These are phyloP conservation scores for Salvelinus sp. DNA, from an alignment of 2,113 vertebrate genomes.

Conservation along the genomic window DNA sequence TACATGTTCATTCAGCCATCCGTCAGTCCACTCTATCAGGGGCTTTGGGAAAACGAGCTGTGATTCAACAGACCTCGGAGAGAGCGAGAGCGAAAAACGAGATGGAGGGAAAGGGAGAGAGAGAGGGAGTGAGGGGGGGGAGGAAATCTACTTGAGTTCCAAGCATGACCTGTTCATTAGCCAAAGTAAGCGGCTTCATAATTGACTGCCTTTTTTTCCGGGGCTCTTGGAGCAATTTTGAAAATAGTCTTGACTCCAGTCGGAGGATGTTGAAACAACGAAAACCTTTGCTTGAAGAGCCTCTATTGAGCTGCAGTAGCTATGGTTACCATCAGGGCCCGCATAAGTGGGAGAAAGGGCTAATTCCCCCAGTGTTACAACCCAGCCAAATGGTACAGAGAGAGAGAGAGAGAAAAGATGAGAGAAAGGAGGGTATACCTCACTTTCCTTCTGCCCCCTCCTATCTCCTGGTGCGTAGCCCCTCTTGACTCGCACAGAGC, in stretches of 20 bases:
- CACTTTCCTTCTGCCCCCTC: neutral
- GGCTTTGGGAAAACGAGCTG: conserved; percentile 12
- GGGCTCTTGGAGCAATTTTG: neutral
- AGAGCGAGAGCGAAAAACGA: neutral
- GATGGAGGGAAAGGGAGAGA: neutral
- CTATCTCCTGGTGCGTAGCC: neutral
- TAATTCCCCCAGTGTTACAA: neutral
- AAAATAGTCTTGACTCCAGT: neutral
- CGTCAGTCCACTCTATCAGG: conserved; percentile 24
- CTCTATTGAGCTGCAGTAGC: conserved; percentile 13
- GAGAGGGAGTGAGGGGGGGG: neutral
- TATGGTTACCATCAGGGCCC: conserved; percentile 13
- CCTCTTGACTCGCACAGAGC: neutral
- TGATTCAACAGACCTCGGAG: conserved; percentile 12
- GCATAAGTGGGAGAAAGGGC: neutral
- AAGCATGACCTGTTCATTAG: conserved; percentile 23
- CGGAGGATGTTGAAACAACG: neutral
- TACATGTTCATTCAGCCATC: conserved; percentile 22
- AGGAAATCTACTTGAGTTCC: neutral
- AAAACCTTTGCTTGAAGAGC: neutral
- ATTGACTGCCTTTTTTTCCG: neutral
- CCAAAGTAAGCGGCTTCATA: conserved; percentile 10
- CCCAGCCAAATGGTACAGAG: neutral
- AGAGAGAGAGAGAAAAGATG: neutral
- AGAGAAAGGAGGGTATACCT: neutral